A percentile compares a stretch with the other conserved stretches of the same genome.
phyloP scores from a whole-genome alignment of 1,140 invertebrate species.

The Drosophila navojoa region DNA sequence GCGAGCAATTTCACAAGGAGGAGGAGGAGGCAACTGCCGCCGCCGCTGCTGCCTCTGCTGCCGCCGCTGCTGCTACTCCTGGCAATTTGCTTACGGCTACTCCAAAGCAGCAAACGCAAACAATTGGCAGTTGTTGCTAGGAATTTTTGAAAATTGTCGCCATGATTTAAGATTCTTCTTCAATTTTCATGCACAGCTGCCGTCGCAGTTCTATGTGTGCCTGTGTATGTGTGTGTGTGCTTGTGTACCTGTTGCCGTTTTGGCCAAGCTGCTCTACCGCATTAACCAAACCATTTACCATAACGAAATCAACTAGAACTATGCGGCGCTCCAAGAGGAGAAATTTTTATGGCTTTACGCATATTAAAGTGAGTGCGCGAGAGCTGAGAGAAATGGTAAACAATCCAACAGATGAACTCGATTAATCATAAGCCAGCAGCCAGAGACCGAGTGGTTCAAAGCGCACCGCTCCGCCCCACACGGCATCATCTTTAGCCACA shows the following conservation, averaged over 20 bases:
- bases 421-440: conserved; percentile 62
- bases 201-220: background rate
- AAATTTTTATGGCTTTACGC: conserved; percentile 67
- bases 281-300: conserved; percentile 41
- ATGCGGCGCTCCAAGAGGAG: conserved; percentile 17
- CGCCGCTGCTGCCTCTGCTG: conserved; percentile 36
- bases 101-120: conserved; percentile 9
- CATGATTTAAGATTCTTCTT: conserved; percentile 79
- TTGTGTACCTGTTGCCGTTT: conserved; percentile 58
- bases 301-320: conserved; percentile 53
- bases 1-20: conserved; percentile 20
- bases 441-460: conserved; percentile 34
- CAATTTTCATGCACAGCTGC: conserved; percentile 22
- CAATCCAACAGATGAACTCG: conserved; percentile 67
- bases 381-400: conserved; percentile 61
- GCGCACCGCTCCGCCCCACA: conserved; percentile 25
- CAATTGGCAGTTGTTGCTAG: conserved; percentile 49
- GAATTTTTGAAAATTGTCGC: conserved; percentile 79
- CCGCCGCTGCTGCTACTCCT: conserved; percentile 15
- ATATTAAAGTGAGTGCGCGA: conserved; percentile 50
- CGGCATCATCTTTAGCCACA: conserved; percentile 46
- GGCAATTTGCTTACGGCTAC: conserved; percentile 71
- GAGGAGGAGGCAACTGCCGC: conserved; percentile 26
- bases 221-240: background rate
- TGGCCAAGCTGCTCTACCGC: conserved; percentile 29